Conservation (phyloP, 2,888 invertebrate species). For the Cephus sareptanus region DNA sequence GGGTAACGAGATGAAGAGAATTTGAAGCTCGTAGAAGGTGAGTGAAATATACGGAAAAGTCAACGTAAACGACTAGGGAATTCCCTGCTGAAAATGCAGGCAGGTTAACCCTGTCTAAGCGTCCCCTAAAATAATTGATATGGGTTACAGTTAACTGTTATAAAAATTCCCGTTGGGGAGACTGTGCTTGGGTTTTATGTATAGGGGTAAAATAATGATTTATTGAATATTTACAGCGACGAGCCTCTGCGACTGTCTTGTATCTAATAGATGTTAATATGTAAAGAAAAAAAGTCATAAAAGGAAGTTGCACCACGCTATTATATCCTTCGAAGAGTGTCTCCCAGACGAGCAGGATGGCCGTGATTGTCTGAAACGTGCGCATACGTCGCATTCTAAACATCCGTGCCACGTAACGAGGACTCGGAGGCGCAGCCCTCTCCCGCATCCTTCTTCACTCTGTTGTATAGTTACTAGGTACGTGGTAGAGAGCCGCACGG, state of each 20-base stretch:
- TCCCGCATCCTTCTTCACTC: not conserved
- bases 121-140: not conserved
- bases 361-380: constrained; percentile 35
- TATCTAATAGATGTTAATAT: not conserved
- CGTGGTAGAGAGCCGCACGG: constrained; percentile 7
- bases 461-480: not conserved
- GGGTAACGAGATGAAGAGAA: not conserved
- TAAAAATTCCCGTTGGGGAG: not conserved
- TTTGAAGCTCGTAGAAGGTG: not conserved
- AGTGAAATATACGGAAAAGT: not conserved
- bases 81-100: not conserved
- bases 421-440: constrained; percentile 29
- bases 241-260: constrained; percentile 21
- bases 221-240: not conserved
- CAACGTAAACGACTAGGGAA: not conserved
- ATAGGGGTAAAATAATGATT: not conserved
- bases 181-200: not conserved
- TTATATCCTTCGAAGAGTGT: not conserved
- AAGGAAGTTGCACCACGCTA: not conserved
- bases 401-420: constrained; percentile 50
- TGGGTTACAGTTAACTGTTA: not conserved
- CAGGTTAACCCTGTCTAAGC: not conserved
- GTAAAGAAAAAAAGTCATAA: not conserved
- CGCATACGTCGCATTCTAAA: constrained; percentile 43
- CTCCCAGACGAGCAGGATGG: constrained; percentile 21